A percentile compares a stretch with the other conserved stretches of the same genome.
phyloP scores from a whole-genome alignment of 1,140 invertebrate species.

The Micrasema longulum region DNA sequence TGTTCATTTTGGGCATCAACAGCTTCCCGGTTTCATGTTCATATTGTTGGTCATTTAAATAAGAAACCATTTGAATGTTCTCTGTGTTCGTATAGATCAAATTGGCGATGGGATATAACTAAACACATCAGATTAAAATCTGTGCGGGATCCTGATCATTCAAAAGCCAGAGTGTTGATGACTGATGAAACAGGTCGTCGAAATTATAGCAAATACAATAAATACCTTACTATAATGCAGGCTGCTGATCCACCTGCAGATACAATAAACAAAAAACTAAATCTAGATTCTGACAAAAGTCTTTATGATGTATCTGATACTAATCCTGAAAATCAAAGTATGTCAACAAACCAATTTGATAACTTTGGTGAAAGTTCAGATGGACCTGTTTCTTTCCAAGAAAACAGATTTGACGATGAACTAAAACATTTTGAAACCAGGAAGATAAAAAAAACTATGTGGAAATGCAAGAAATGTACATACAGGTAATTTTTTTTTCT shows the following conservation, averaged over 20 bases:
- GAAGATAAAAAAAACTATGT: constrained; percentile 61
- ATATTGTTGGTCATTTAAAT: constrained; percentile 92
- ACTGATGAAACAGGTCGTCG: constrained; percentile 90
- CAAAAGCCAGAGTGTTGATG: constrained; percentile 84
- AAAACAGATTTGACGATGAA: constrained; percentile 12
- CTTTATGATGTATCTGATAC: constrained; percentile 38
- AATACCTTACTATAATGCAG: constrained; percentile 82
- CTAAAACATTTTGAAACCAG: constrained; percentile 60
- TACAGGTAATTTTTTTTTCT: no score
- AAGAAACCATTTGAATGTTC: constrained; percentile 96
- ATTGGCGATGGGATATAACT: constrained; percentile 96
- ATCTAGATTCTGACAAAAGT: constrained; percentile 22
- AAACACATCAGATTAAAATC: constrained; percentile 94
- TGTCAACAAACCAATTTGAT: constrained; percentile 6
- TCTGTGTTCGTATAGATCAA: constrained; percentile 90
- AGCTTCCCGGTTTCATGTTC: constrained; percentile 92
- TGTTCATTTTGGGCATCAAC: constrained; percentile 91
- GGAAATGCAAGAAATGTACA: constrained; percentile 87
- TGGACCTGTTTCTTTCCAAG: background rate
- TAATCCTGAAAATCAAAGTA: background rate
- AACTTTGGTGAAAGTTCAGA: constrained; percentile 25
- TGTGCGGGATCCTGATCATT: constrained; percentile 82
- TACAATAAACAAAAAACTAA: constrained; percentile 52
- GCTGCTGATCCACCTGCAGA: constrained; percentile 56
- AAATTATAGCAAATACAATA: constrained; percentile 94